These are phyloP conservation scores for Rhinoptilus africanus DNA, from an alignment of 2,113 vertebrate species.

Conservation along the genomic window DNA sequence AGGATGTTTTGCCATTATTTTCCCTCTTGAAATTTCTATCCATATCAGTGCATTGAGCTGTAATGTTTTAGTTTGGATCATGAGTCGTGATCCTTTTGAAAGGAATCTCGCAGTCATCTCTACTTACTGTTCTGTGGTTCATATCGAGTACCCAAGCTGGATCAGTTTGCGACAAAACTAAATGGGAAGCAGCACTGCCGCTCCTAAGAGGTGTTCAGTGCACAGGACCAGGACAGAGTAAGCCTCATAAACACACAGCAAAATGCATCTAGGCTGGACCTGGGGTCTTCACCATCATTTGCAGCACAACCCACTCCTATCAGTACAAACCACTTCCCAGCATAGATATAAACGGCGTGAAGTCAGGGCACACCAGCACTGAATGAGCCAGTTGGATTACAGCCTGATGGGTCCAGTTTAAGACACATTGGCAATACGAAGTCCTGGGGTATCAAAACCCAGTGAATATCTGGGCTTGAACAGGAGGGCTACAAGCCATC, in stretches of 20 bases:
- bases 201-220: not conserved
- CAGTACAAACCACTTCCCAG: not conserved
- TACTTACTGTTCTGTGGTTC: not conserved
- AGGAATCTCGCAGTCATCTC: not conserved
- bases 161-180: not conserved
- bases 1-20: not conserved
- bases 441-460: not conserved
- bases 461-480: not conserved
- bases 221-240: not conserved
- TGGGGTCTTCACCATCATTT: not conserved
- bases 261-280: not conserved
- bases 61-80: not conserved
- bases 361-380: not conserved
- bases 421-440: accelerated
- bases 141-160: not conserved
- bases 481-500: not conserved
- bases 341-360: not conserved
- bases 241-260: not conserved
- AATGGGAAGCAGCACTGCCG: not conserved
- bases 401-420: not conserved
- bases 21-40: not conserved
- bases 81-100: not conserved
- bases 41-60: not conserved
- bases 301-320: not conserved
- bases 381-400: not conserved